Base-by-base conservation (phyloP, 2,113 vertebrate genomes). In the Pitta sordida region DNA sequence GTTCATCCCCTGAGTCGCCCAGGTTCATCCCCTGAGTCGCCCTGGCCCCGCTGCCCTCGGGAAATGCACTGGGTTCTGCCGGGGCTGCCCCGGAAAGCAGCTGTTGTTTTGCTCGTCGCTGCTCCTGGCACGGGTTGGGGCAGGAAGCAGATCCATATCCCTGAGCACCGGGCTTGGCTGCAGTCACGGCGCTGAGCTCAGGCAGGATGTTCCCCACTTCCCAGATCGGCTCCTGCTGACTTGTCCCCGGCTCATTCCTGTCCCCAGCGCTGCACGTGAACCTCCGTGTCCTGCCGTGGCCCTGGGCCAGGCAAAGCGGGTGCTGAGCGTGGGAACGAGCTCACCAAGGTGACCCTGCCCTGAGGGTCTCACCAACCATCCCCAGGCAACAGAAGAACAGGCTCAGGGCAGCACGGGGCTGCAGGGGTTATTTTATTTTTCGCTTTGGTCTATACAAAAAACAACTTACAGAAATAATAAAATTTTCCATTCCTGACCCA, bases 381-480 rank as follows among this genome's bases (percentile, higher is more conserved):
- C 69, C 52, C 51, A 30, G 69, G 39, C 0, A 2, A 58, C 12
- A 46, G 26, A 95, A 91, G 83, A 96, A 95, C 15, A 82, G 71
- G 88, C 70, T 87, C 70, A 48, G 60, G 70, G 87, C 91, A 81
- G 48, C 63, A 16, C 55, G 1, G 86, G 94, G 91, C 93, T 94
- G 91, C 91, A 93, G 92, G 94, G 87, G 91, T 96, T 97, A 93
- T 97, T 98, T 97, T 98, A 98, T 98, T 96, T 90, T 97, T 97
- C 97, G 97, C 97, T 98, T 98, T 98, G 97, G 98, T 98, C 96
- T 97, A 98, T 98, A 98, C 98, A 98, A 98, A n/a, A 98, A 98
- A 97, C 97, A 97, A 97, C 97, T 95, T 95, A 96, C 96, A 97
- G 98, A 97, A 32, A 97, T 96, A 97, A 97, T 97, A 97, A 98